These are phyloP conservation scores for Drosophila subobscura DNA, from an alignment of 1,140 invertebrate species.

Conservation along the genomic window DNA sequence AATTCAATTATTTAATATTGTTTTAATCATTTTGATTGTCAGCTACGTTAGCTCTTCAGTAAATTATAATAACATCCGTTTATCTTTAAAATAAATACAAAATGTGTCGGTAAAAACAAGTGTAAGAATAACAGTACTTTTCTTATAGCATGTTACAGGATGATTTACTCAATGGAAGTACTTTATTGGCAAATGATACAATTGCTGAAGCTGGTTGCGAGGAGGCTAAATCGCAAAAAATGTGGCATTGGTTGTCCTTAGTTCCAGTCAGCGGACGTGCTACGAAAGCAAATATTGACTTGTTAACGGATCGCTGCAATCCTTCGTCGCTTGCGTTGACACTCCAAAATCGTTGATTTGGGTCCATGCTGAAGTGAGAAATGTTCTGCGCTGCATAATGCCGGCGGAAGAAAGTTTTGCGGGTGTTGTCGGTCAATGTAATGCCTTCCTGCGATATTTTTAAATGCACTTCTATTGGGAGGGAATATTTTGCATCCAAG, in stretches of 20 bases:
- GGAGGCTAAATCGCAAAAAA: constrained; percentile 96
- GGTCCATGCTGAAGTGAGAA: constrained; percentile 95
- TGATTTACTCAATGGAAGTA: constrained; percentile 71
- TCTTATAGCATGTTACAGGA: too few relatives aligned
- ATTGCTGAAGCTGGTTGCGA: constrained; percentile 97
- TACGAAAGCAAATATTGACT: constrained; percentile 96
- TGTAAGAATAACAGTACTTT: too few relatives aligned
- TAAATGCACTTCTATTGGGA: constrained; percentile 93
- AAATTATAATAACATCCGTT: too few relatives aligned
- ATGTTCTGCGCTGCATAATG: constrained; percentile 96
- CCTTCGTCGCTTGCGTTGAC: constrained; percentile 43
- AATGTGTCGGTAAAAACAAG: too few relatives aligned
- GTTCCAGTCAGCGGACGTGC: constrained; percentile 89
- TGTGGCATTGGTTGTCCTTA: constrained; percentile 96
- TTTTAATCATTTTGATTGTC: too few relatives aligned
- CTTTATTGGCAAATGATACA: constrained; percentile 97
- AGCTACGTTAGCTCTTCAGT: too few relatives aligned
- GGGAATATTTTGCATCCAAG: constrained; percentile 86
- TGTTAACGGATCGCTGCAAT: constrained; percentile 73
- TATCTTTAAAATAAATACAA: too few relatives aligned
- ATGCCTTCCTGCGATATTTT: constrained; percentile 97
- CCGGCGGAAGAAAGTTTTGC: constrained; percentile 90
- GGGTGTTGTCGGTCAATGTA: constrained; percentile 96
- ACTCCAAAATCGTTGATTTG: constrained; percentile 92
- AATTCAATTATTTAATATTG: too few relatives aligned